Base-by-base conservation (phyloP, 2,888 invertebrate species). In the Drosophila siamana region DNA sequence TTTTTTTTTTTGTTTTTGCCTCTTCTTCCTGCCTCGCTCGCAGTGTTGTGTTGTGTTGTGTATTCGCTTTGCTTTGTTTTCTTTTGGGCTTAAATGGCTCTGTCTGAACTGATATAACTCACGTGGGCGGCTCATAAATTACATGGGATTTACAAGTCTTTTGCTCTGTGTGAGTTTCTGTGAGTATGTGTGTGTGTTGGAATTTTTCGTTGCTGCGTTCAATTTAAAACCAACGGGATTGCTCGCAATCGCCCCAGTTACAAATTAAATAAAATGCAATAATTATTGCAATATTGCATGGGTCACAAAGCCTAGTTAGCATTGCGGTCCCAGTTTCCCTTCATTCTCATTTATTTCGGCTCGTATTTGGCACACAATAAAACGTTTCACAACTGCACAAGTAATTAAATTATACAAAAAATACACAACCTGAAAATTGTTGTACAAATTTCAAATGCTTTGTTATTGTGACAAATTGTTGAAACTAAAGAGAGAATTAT, bases 381-480 rank as follows among this genome's bases (percentile, higher is more conserved):
- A 50, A 40, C 24, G 13, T 19, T 65, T 51, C 30, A 66, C 48
- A 54, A 26, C 26, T 15, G 57, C 36, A 50, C 47, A 43, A 33
- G 13, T 63, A 57, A 63, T 62, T 62, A 15, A 62, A 62, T 62
- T 62, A 55, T 22, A 43, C 26, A 55, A 50, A 38, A 19, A 33
- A 38, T 44, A 28, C 9, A 26, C 16, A 61, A 62, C 30, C 16
- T 59, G 59, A 40, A 56, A 72, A 48, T 72, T 72, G 69, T 61
- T 63, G 51, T 57, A 56, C 55, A 57, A 22, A 68, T 71, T 71
- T 65, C 63, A 75, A 80, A 66, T 78, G 73, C 73, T 73, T 86
- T 86, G 81, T 76, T 83, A 64, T 72, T 80, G 78, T 69, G 68
- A 86, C 83, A 82, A 86, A 86, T 76, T 83, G 80, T 63, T 52